Evolutionary conservation across 2,888 invertebrate genomes (phyloP).

Genomic region (Epinotia bilunana): DNA sequence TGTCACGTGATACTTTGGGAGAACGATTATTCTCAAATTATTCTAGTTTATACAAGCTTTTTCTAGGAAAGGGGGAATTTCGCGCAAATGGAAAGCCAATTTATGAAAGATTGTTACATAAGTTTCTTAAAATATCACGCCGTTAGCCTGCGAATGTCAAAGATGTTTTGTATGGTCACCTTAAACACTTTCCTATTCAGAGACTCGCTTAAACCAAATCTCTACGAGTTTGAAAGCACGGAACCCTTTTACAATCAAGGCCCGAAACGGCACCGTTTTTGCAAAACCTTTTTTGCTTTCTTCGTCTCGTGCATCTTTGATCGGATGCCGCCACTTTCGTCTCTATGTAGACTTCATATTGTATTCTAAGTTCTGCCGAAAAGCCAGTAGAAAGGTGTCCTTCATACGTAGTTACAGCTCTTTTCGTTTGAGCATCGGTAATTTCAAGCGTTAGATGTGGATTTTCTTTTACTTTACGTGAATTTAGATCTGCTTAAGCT

Average conservation of each 20-base stretch:
- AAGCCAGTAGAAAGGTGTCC: background rate
- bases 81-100: too few species aligned
- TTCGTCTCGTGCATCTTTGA: constrained; percentile 63
- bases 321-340: constrained; percentile 58
- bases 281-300: constrained; percentile 62
- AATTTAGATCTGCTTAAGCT: too few species aligned
- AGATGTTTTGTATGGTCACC: background rate
- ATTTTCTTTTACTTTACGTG: too few species aligned
- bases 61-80: too few species aligned
- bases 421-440: background rate
- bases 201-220: background rate
- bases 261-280: constrained; percentile 63
- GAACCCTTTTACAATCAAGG: constrained; percentile 61
- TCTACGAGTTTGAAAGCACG: constrained; percentile 45
- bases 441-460: background rate
- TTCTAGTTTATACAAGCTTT: too few species aligned
- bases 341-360: constrained; percentile 42
- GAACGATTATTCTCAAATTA: too few species aligned
- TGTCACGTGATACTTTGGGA: too few species aligned
- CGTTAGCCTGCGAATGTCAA: too few species aligned
- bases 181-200: constrained; percentile 53
- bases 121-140: too few species aligned
- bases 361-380: background rate
- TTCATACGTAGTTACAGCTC: background rate
- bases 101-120: too few species aligned